phyloP scores from a whole-genome alignment of 2,888 invertebrate genomes.

The Leucophora obtusa region DNA sequence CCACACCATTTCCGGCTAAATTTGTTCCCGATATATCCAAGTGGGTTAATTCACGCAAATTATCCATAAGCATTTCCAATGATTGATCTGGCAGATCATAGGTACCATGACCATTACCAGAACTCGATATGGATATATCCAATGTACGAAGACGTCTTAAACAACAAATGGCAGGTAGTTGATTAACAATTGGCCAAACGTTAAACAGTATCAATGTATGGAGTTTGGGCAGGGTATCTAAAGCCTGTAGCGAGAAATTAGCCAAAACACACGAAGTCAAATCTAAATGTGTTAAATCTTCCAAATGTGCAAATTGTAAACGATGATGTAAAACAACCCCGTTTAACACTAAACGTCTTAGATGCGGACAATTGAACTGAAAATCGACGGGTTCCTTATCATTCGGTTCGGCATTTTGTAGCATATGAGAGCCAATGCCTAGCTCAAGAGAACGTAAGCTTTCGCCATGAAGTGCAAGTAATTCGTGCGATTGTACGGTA shows the following conservation, averaged over 20 bases:
- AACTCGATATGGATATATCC: slow-evolving; percentile 89
- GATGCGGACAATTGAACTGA: slow-evolving; percentile 78
- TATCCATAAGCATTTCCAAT: slow-evolving; percentile 85
- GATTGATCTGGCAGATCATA: slow-evolving; percentile 86
- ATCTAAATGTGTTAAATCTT: slow-evolving; percentile 76
- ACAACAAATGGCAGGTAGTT: slow-evolving; percentile 81
- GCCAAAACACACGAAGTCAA: slow-evolving; percentile 77
- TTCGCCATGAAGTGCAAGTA: slow-evolving; percentile 84
- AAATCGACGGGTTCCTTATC: slow-evolving; percentile 82
- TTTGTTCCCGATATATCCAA: slow-evolving; percentile 98
- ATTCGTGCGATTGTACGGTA: slow-evolving; percentile 82
- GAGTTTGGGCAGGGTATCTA: slow-evolving; percentile 84
- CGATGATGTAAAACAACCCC: slow-evolving; percentile 77
- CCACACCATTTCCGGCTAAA: slow-evolving; percentile 91
- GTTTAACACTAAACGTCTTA: slow-evolving; percentile 77
- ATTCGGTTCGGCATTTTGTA: slow-evolving; percentile 80
- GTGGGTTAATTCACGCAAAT: slow-evolving; percentile 86
- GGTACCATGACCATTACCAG: slow-evolving; percentile 82
- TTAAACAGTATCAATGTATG: slow-evolving; percentile 89
- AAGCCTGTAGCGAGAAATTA: slow-evolving; percentile 77
- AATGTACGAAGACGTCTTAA: slow-evolving; percentile 83
- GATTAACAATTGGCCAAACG: slow-evolving; percentile 83
- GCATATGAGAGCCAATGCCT: slow-evolving; percentile 83
- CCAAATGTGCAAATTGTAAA: slow-evolving; percentile 74
- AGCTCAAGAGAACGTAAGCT: slow-evolving; percentile 85